Conservation (phyloP, 2,113 vertebrate species). For the Rhynchopsitta pachyrhyncha region DNA sequence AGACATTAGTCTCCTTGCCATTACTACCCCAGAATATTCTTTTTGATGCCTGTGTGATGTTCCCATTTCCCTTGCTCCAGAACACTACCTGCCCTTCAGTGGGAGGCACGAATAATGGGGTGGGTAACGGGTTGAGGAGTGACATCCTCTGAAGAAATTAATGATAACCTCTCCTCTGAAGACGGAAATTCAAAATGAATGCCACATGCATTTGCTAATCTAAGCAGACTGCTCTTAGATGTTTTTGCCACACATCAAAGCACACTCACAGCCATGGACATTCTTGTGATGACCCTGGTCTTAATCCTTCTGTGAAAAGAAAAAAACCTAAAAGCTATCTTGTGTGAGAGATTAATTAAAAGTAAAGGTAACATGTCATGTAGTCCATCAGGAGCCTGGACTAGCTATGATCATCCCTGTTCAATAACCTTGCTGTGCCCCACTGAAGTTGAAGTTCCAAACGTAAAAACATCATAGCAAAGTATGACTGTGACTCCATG, state of each 20-base stretch:
- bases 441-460: not conserved
- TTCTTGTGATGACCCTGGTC: not conserved
- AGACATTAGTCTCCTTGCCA: not conserved
- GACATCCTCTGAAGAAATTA: not conserved
- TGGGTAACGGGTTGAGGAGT: not conserved
- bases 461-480: not conserved
- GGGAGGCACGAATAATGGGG: not conserved
- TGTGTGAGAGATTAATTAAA: not conserved
- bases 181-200: not conserved
- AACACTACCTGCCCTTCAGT: not conserved
- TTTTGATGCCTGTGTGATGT: not conserved
- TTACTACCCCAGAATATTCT: not conserved
- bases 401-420: not conserved
- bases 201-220: not conserved
- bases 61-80: not conserved
- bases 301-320: accelerated
- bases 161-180: not conserved
- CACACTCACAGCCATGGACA: not conserved
- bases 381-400: not conserved
- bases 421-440: not conserved
- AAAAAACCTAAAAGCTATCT: not conserved
- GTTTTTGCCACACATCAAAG: not conserved
- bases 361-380: not conserved
- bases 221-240: not conserved
- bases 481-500: not conserved